Conservation (phyloP, 2,797 vertebrate genomes). For the Natrix natrix region DNA sequence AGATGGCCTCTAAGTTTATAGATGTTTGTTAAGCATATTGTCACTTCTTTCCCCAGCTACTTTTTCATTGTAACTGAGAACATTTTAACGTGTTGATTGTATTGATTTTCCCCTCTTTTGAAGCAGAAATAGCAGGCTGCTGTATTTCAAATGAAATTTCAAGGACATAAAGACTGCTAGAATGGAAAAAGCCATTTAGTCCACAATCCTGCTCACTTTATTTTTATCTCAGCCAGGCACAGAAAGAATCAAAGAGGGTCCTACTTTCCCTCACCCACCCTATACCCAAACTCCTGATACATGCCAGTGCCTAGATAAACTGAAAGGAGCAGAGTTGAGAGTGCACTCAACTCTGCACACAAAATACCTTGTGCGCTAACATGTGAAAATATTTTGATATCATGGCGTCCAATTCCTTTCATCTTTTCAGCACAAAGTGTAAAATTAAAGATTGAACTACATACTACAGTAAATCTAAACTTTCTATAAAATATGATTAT, state of each 20-base stretch:
- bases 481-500: neutral
- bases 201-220: slow-evolving; percentile 27
- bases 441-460: neutral
- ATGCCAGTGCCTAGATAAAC: neutral
- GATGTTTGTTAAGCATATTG: slow-evolving; percentile 24
- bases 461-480: neutral
- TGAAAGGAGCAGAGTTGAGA: neutral
- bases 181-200: slow-evolving; percentile 33
- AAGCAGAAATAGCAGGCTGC: slow-evolving; percentile 35
- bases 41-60: slow-evolving; percentile 22
- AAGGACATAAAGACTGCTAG: slow-evolving; percentile 41
- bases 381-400: neutral
- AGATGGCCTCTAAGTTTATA: slow-evolving; percentile 12
- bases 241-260: neutral
- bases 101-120: slow-evolving; percentile 26
- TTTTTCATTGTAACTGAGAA: slow-evolving; percentile 37
- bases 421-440: neutral
- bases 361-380: neutral
- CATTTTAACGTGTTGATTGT: slow-evolving; percentile 34
- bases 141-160: slow-evolving; percentile 39
- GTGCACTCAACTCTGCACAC: neutral
- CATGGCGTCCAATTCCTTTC: neutral
- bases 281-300: slow-evolving; percentile 5
- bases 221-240: slow-evolving; percentile 32
- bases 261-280: neutral